These are phyloP conservation scores for Drosophila emarginata DNA, from an alignment of 2,888 invertebrate species.

Conservation along the genomic window DNA sequence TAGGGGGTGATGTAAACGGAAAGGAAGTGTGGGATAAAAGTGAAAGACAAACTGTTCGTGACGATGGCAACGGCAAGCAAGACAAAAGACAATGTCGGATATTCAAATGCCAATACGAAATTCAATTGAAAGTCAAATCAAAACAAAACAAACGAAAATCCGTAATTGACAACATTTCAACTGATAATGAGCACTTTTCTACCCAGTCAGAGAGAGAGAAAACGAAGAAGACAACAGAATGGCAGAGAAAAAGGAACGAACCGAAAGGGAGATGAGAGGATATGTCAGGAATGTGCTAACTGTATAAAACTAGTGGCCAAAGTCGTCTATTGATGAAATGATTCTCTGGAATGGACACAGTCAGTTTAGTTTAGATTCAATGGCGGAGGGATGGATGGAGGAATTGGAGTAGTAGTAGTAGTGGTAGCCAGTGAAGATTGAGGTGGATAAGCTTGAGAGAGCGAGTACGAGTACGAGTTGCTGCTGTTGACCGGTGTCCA, in stretches of 20 bases:
- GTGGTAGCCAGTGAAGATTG: conserved; percentile 11
- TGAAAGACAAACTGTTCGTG: conserved; percentile 28
- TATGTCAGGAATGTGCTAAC: conserved; percentile 43
- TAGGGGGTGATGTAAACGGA: conserved; percentile 11
- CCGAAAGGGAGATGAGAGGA: conserved; percentile 9
- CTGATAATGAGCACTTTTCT: conserved; percentile 69
- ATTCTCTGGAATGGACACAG: conserved; percentile 47
- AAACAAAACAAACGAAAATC: conserved; percentile 66
- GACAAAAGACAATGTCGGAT: conserved; percentile 39
- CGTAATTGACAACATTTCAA: conserved; percentile 77
- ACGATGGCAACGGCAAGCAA: conserved; percentile 26
- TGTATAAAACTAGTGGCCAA: conserved; percentile 23
- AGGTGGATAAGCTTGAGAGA: conserved; percentile 11
- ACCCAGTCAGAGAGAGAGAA: conserved; percentile 4
- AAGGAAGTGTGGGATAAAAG: too few species aligned
- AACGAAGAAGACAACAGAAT: not conserved
- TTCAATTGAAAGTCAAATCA: conserved; percentile 76
- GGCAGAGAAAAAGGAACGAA: not conserved
- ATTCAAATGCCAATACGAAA: conserved; percentile 65
- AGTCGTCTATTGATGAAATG: conserved; percentile 56
- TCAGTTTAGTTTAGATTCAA: not conserved
- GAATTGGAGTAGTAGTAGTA: too few species aligned
- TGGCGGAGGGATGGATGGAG: too few species aligned
- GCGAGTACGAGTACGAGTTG: conserved; percentile 1
- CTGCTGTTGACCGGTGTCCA: conserved; percentile 53